phyloP scores from a whole-genome alignment of 2,888 invertebrate species.

The Drosophila helvetica region DNA sequence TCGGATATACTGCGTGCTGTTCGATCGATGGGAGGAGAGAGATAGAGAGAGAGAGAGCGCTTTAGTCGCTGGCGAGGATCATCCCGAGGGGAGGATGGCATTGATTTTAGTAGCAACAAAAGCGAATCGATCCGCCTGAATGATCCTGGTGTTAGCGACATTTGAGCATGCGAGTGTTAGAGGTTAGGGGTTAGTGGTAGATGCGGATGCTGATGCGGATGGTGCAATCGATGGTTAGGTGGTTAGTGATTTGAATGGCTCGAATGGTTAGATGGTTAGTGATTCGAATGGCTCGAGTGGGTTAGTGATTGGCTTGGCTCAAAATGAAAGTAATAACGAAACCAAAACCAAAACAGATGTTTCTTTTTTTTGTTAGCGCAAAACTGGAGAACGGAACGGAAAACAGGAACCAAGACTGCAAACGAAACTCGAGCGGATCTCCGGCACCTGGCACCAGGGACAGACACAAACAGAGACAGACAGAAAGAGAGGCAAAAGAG shows the following conservation, averaged over 20 bases:
- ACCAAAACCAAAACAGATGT: constrained; percentile 41
- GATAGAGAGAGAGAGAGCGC: neutral
- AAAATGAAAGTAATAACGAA: constrained; percentile 36
- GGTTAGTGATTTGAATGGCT: constrained; percentile 64
- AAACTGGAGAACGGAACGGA: constrained; percentile 55
- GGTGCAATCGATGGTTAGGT: constrained; percentile 15
- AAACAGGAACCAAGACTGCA: constrained; percentile 27
- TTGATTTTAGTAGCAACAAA: constrained; percentile 37
- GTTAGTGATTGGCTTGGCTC: constrained; percentile 24
- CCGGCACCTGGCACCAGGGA: constrained; percentile 59
- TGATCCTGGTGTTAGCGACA: constrained; percentile 26
- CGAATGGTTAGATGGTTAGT: constrained; percentile 61
- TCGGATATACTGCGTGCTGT: constrained; percentile 97
- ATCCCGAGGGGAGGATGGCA: neutral
- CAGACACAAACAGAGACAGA: constrained; percentile 44
- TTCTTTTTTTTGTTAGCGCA: constrained; percentile 66
- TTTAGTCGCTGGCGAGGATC: constrained; percentile 7
- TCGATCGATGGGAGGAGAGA: constrained; percentile 19
- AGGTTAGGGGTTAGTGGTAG: constrained; percentile 45
- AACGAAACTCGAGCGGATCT: constrained; percentile 51
- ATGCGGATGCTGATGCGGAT: constrained; percentile 46
- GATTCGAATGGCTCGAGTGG: constrained; percentile 50
- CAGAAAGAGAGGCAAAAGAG: neutral
- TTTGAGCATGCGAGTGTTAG: constrained; percentile 27
- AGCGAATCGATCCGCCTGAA: constrained; percentile 25